Percentiles rank a stretch among this genome's conserved stretches.
Conservation (phyloP, 1,140 invertebrate species). For the Zaprionus gabonicus region DNA sequence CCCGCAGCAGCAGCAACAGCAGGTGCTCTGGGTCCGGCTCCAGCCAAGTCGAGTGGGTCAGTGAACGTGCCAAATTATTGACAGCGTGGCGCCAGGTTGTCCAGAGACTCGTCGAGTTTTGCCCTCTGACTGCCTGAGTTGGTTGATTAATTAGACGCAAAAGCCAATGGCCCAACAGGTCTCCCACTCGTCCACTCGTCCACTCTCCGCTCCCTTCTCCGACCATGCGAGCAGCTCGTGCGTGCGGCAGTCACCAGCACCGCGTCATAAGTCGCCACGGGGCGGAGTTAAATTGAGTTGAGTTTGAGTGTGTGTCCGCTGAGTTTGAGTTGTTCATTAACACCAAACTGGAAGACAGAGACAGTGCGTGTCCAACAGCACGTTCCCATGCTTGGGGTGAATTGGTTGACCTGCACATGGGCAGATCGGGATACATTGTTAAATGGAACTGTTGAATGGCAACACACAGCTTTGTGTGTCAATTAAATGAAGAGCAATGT, state of each 20-base stretch:
- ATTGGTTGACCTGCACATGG: conserved; percentile 20
- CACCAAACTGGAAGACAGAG: conserved; percentile 37
- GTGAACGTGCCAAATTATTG: conserved; percentile 79
- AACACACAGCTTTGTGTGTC: not conserved
- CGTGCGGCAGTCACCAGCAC: conserved; percentile 14
- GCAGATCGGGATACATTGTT: conserved; percentile 3
- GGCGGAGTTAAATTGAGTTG: conserved; percentile 27
- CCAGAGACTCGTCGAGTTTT: conserved; percentile 18
- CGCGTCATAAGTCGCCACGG: conserved; percentile 54
- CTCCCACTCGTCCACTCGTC: not conserved
- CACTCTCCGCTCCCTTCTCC: not conserved
- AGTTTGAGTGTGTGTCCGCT: conserved; percentile 17
- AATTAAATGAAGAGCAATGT: not conserved
- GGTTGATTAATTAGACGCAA: conserved; percentile 76
- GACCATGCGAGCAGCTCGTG: not conserved
- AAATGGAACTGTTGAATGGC: not conserved
- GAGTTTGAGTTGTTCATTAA: conserved; percentile 56
- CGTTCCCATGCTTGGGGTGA: conserved; percentile 15
- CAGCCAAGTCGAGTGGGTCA: conserved; percentile 28
- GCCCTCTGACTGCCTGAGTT: conserved; percentile 41
- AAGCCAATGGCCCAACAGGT: conserved; percentile 40
- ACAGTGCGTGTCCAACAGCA: not conserved
- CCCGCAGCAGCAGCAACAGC: conserved; percentile 18
- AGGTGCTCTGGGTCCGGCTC: conserved; percentile 10
- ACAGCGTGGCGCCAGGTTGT: conserved; percentile 51